phyloP scores from a whole-genome alignment of 2,888 invertebrate genomes.

The Candidula unifasciata region DNA sequence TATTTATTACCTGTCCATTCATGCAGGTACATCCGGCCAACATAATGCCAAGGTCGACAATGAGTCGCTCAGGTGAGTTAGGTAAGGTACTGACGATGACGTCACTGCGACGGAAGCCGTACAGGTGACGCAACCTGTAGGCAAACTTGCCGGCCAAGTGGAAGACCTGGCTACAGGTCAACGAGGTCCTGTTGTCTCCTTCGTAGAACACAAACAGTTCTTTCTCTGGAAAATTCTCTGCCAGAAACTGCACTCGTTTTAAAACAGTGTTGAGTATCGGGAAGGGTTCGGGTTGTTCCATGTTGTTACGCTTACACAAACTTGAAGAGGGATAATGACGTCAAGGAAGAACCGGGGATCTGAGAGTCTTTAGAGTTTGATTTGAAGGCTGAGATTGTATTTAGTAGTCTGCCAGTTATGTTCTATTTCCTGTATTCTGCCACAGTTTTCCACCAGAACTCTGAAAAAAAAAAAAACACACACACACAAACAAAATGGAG shows the following conservation, averaged over 20 bases:
- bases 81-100: constrained; percentile 30
- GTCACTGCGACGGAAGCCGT: constrained; percentile 13
- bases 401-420: no score
- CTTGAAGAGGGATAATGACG: no score
- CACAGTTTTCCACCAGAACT: no score
- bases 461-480: no score
- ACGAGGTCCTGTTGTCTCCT: background rate
- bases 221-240: constrained; percentile 4
- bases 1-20: constrained; percentile 22
- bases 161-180: background rate
- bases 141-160: constrained; percentile 17
- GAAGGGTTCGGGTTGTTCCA: no score
- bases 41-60: constrained; percentile 19
- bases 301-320: no score
- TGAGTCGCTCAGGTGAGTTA: constrained; percentile 29
- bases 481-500: no score
- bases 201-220: constrained; percentile 31
- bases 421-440: no score
- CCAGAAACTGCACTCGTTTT: background rate
- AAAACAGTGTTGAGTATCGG: background rate
- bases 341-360: no score
- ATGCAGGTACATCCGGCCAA: constrained; percentile 14
- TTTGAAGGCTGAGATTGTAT: no score
- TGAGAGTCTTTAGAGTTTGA: no score
- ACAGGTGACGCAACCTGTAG: constrained; percentile 1